Percentiles rank a stretch among this genome's conserved stretches.
These are phyloP conservation scores for Pseudopipra pipra DNA, from an alignment of 2,113 vertebrate genomes.

Conservation along the genomic window DNA sequence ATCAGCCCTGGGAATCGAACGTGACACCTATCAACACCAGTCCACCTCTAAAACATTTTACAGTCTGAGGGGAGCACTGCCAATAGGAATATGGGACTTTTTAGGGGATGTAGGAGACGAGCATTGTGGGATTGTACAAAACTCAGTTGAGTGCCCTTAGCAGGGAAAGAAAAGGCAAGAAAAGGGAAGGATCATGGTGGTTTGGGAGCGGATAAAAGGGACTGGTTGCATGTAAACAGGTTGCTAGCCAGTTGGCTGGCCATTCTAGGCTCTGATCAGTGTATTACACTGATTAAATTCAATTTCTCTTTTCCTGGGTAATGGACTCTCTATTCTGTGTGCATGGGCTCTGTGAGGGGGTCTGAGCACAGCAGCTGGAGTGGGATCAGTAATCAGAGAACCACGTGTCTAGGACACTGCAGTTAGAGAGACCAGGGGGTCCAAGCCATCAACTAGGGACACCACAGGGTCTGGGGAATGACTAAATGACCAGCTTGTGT, in stretches of 20 bases:
- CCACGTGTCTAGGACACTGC: too few species aligned
- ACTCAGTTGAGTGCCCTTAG: not conserved
- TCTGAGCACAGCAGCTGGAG: not conserved
- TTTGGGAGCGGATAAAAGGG: not conserved
- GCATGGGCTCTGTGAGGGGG: not conserved
- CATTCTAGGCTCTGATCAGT: not conserved
- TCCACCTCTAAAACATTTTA: not conserved
- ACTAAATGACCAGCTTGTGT: not conserved
- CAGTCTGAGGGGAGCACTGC: not conserved
- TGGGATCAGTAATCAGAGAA: not conserved
- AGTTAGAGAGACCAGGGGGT: not conserved
- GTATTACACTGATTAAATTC: not conserved
- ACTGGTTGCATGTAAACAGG: not conserved
- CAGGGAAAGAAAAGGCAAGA: not conserved
- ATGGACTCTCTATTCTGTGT: not conserved
- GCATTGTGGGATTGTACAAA: not conserved
- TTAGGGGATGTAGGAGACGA: not conserved
- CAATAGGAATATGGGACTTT: not conserved
- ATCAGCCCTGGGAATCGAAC: rapidly evolving
- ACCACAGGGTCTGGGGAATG: not conserved
- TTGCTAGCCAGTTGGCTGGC: not conserved
- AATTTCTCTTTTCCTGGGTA: not conserved
- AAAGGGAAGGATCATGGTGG: not conserved
- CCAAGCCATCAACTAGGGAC: not conserved
- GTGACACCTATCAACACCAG: not conserved